Percentiles rank a stretch among this genome's conserved stretches.
These are phyloP conservation scores for Delphinus delphis DNA, from an alignment of 2,113 vertebrate species.

Conservation along the genomic window DNA sequence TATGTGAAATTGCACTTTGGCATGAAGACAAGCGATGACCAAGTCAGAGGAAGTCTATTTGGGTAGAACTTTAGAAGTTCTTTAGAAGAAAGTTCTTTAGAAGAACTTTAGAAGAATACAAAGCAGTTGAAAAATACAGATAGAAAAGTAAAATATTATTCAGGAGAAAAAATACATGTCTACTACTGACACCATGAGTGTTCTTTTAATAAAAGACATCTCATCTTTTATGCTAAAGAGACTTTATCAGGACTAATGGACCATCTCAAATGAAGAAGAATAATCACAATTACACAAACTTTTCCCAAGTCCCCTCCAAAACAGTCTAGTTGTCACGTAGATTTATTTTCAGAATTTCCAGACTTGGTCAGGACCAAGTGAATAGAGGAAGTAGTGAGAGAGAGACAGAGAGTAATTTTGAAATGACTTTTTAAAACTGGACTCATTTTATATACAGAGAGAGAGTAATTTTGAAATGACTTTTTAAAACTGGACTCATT, in stretches of 20 bases:
- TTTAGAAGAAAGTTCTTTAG: too few relatives aligned
- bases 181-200: not conserved
- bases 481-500: not conserved
- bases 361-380: not conserved
- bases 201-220: not conserved
- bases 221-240: not conserved
- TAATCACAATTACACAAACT: not conserved
- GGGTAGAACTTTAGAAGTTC: not conserved
- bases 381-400: not conserved
- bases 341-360: not conserved
- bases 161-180: not conserved
- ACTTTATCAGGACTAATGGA: not conserved
- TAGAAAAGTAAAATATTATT: not conserved
- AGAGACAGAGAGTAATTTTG: not conserved
- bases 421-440: not conserved
- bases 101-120: not conserved
- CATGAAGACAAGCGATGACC: not conserved
- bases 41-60: not conserved
- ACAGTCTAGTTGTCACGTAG: not conserved
- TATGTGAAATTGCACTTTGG: not conserved
- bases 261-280: not conserved
- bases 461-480: not conserved
- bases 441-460: not conserved
- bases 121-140: slow-evolving; percentile 43
- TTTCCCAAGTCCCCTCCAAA: not conserved